A percentile compares a stretch with the other conserved stretches of the same genome.
These are phyloP conservation scores for Cheilosia scutellata DNA, from an alignment of 2,888 invertebrate species.

Conservation along the genomic window DNA sequence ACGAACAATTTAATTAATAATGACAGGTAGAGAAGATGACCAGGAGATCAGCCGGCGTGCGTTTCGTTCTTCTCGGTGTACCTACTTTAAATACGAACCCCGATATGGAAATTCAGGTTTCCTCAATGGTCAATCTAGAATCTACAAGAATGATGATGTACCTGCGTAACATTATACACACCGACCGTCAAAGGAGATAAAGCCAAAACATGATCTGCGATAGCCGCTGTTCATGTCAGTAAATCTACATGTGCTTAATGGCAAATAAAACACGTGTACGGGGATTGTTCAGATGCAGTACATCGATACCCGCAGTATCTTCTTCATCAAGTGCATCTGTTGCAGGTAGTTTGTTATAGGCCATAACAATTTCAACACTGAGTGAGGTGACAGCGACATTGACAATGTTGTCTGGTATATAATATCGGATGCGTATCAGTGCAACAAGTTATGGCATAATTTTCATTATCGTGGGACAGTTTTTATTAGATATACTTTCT, in stretches of 20 bases:
- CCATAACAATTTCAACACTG: conserved; percentile 40
- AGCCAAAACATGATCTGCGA: conserved; percentile 51
- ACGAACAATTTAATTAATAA: conserved; percentile 49
- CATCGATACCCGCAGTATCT: conserved; percentile 22
- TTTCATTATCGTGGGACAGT: conserved; percentile 2
- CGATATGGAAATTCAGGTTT: conserved; percentile 52
- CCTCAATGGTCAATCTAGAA: conserved; percentile 17
- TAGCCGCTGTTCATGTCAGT: conserved; percentile 43
- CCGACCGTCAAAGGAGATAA: conserved; percentile 29
- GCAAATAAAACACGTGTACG: conserved; percentile 50
- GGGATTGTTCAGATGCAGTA: conserved; percentile 43
- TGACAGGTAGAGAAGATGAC: conserved; percentile 38
- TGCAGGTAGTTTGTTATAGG: conserved; percentile 40
- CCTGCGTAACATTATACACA: not conserved
- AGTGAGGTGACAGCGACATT: not conserved
- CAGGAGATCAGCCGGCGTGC: not conserved
- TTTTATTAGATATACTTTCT: conserved; percentile 16
- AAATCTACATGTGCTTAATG: conserved; percentile 58
- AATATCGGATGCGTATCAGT: not conserved
- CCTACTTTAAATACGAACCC: not conserved
- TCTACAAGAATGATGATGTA: not conserved
- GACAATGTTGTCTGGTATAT: too few species aligned
- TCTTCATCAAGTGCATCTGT: conserved; percentile 41
- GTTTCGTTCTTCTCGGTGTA: conserved; percentile 4
- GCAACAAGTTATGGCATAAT: conserved; percentile 33